Evolutionary conservation across 1,140 invertebrate species (phyloP).

Genomic region (Melitaea cinxia): DNA sequence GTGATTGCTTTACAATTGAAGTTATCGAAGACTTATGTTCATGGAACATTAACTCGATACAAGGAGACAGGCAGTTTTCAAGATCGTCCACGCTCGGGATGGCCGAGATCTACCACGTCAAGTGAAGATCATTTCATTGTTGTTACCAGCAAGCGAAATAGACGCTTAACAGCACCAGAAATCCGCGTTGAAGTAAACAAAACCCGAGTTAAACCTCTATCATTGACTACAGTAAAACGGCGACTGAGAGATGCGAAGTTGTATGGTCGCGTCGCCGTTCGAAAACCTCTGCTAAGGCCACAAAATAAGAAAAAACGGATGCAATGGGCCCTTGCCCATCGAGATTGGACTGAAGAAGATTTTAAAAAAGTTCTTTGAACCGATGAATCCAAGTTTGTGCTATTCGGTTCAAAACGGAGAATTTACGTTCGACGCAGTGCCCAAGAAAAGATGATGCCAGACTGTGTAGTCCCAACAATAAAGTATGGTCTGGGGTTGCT

Average conservation of each 20-base stretch:
- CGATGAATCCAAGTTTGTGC: not conserved
- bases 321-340: not conserved
- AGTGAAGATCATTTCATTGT: conserved; percentile 6
- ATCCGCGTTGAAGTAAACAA: conserved; percentile 42
- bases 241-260: conserved; percentile 25
- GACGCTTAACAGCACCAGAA: conserved; percentile 36
- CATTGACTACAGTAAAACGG: conserved; percentile 27
- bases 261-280: not conserved
- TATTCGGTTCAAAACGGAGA: conserved; percentile 22
- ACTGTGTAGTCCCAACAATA: conserved; percentile 4
- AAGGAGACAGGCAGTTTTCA: conserved; percentile 5
- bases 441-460: conserved; percentile 4
- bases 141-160: conserved; percentile 36
- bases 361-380: not conserved
- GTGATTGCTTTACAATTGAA: conserved; percentile 9
- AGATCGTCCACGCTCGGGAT: not conserved
- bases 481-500: conserved; percentile 4
- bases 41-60: conserved; percentile 13
- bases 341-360: not conserved
- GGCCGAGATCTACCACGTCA: too few relatives aligned
- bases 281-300: conserved; percentile 11
- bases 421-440: too few relatives aligned
- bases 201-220: conserved; percentile 27
- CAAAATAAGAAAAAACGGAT: conserved; percentile 8
- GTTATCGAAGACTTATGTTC: conserved; percentile 16